These are phyloP conservation scores for Andricus curvator DNA, from an alignment of 2,888 invertebrate species.

Conservation along the genomic window DNA sequence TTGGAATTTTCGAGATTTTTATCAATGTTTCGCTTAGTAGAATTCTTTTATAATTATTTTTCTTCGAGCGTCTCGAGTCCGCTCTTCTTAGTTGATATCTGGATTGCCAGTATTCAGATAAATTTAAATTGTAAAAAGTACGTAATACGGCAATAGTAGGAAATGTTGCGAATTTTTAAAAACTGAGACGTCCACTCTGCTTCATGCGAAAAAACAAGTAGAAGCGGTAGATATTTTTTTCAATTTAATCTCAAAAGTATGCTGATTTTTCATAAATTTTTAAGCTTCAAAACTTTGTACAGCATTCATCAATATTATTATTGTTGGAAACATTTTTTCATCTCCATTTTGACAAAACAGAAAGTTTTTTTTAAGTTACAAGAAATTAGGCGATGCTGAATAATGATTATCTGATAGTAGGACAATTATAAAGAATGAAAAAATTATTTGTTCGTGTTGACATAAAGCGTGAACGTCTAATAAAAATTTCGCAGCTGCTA, in stretches of 20 bases:
- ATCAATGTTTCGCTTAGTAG: constrained; percentile 30
- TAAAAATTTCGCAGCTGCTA: constrained; percentile 25
- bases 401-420: background rate
- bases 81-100: background rate
- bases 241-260: background rate
- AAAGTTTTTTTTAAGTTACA: background rate
- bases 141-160: constrained; percentile 10
- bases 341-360: background rate
- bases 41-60: constrained; percentile 13
- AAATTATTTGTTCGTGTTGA: background rate
- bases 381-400: background rate
- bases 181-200: background rate
- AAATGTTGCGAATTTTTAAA: constrained; percentile 19
- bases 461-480: constrained; percentile 10
- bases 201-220: background rate
- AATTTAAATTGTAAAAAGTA: constrained; percentile 16
- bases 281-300: background rate
- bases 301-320: background rate
- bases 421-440: background rate
- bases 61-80: constrained; percentile 26
- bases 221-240: background rate
- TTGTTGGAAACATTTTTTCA: background rate
- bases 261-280: background rate
- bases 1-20: constrained; percentile 34
- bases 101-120: background rate